Evolutionary conservation across 2,888 invertebrate genomes (phyloP).

Genomic region (Mermis nigrescens): DNA sequence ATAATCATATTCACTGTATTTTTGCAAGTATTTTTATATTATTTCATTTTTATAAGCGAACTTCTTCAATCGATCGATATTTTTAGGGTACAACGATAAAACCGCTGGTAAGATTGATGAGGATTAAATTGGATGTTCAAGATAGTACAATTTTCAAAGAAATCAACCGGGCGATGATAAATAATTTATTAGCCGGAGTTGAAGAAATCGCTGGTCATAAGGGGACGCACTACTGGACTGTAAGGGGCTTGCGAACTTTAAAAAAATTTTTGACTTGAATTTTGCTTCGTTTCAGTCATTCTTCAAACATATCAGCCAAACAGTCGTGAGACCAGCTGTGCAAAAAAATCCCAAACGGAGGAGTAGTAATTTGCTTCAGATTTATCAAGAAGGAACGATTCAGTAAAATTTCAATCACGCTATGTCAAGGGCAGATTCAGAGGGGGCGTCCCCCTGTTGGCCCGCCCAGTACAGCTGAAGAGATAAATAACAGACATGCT

Average conservation of each 20-base stretch:
- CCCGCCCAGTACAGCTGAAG: too few species aligned
- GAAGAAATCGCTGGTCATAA: constrained; percentile 35
- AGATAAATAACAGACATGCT: not conserved
- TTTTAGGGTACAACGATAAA: constrained; percentile 39
- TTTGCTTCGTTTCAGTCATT: not conserved
- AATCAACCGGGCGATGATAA: constrained; percentile 28
- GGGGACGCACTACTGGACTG: constrained; percentile 31
- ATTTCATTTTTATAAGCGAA: too few species aligned
- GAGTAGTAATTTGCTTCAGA: not conserved
- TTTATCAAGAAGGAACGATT: not conserved
- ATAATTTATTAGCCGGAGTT: constrained; percentile 36
- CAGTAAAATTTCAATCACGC: not conserved
- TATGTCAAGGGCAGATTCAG: too few species aligned
- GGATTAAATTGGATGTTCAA: constrained; percentile 29
- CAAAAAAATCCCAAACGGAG: not conserved
- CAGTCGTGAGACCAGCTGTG: constrained; percentile 3
- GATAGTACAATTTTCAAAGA: constrained; percentile 28
- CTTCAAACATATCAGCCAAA: not conserved
- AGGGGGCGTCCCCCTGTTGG: too few species aligned
- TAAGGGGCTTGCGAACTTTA: constrained; percentile 11
- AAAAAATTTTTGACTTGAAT: not conserved
- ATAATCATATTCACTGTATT: constrained; percentile 37
- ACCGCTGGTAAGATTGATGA: constrained; percentile 35
- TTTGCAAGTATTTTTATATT: constrained; percentile 30
- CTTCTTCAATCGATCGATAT: too few species aligned